Evolutionary conservation across 2,113 vertebrate species (phyloP).

Genomic region (Oreochromis tanganicae): DNA sequence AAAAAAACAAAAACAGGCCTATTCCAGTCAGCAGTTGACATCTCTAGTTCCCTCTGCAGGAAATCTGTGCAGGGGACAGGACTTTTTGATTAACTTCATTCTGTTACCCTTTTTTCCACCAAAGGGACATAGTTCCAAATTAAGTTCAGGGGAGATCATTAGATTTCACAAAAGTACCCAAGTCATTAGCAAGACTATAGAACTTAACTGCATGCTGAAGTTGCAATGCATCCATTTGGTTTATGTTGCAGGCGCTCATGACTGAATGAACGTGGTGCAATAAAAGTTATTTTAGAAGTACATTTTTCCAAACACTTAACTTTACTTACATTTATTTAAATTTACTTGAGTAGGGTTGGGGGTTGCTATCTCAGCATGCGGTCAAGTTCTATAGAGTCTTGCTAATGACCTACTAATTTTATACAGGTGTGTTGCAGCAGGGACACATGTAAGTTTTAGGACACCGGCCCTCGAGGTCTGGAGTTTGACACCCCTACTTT

Average conservation of each 20-base stretch:
- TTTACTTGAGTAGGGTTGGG: not conserved
- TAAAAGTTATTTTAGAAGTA: not conserved
- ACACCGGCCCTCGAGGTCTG: not conserved
- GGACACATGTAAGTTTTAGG: not conserved
- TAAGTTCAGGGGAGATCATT: not conserved
- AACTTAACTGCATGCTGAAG: not conserved
- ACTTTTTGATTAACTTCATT: not conserved
- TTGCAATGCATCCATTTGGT: not conserved
- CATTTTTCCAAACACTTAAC: not conserved
- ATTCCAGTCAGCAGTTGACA: not conserved
- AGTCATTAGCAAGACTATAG: not conserved
- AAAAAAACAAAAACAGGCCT: not conserved
- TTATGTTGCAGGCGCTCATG: not conserved
- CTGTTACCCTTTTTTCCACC: not conserved
- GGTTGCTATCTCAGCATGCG: not conserved
- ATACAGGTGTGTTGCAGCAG: not conserved
- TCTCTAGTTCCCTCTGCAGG: not conserved
- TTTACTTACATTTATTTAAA: not conserved
- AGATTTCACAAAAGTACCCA: not conserved
- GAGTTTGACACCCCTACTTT: not conserved
- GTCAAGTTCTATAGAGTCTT: not conserved
- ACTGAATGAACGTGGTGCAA: not conserved
- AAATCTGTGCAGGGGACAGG: not conserved
- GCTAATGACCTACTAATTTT: not conserved
- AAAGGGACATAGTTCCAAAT: fast-evolving